These are phyloP conservation scores for Stenurella melanura DNA, from an alignment of 2,888 invertebrate species.

Conservation along the genomic window DNA sequence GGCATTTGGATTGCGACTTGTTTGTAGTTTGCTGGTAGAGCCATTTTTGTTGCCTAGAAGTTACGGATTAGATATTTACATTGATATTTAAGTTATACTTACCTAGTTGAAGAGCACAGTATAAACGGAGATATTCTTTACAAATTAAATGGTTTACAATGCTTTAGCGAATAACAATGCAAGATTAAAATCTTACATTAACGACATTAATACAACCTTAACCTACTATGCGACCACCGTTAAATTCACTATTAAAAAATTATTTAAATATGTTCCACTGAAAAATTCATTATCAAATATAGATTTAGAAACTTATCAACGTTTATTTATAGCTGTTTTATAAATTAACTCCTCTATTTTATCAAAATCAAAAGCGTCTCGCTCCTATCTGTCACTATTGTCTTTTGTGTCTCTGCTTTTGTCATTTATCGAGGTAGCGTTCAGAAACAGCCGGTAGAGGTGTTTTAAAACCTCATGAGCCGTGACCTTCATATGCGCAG, in stretches of 20 bases:
- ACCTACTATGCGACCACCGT: neutral
- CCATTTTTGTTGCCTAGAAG: conserved; percentile 76
- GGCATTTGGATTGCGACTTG: conserved; percentile 87
- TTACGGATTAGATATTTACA: neutral
- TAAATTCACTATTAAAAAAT: neutral
- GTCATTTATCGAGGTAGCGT: too few species aligned
- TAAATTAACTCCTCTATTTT: neutral
- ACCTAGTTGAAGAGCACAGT: neutral
- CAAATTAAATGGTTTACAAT: neutral
- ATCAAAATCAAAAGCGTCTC: neutral
- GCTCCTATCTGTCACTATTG: neutral
- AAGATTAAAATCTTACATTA: neutral
- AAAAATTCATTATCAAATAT: neutral
- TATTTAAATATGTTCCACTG: neutral
- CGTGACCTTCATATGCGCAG: too few species aligned
- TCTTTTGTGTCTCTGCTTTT: too few species aligned
- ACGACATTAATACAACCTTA: neutral
- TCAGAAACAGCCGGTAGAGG: too few species aligned
- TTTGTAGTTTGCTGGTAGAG: conserved; percentile 89
- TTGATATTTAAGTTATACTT: neutral
- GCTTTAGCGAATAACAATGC: neutral
- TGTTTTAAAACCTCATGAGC: too few species aligned
- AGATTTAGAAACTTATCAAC: neutral
- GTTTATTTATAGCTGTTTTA: neutral
- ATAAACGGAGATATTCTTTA: neutral